Conservation (phyloP, 2,797 vertebrate species). For the Sebastiscus tertius region DNA sequence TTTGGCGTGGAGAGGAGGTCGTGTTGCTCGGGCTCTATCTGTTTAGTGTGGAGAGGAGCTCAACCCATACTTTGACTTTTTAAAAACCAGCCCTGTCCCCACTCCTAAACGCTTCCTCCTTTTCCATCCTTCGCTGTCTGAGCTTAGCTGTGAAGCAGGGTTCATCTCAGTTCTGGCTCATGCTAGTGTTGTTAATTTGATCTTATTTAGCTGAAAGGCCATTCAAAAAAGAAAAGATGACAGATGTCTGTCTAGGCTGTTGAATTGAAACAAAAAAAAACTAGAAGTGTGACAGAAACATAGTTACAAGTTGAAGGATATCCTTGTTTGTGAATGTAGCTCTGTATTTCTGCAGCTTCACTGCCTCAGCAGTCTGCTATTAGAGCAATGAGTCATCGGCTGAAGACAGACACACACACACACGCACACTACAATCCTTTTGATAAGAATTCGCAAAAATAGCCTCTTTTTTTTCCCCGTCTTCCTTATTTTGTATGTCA, state of each 20-base stretch:
- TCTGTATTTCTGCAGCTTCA: constrained; percentile 19
- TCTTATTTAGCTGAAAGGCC: neutral
- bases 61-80: too few species aligned
- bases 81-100: too few species aligned
- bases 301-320: neutral
- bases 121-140: neutral
- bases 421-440: neutral
- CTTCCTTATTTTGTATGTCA: neutral
- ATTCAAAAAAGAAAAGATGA: neutral
- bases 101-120: neutral
- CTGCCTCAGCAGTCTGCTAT: constrained; percentile 48
- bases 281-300: neutral
- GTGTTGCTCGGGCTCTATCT: too few species aligned
- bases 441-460: constrained; percentile 11
- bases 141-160: neutral
- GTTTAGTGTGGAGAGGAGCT: too few species aligned
- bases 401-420: neutral
- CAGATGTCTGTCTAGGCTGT: neutral
- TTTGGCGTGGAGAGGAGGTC: too few species aligned
- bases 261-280: neutral
- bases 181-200: neutral
- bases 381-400: constrained; percentile 48
- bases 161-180: neutral
- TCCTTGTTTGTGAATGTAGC: constrained; percentile 3
- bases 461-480: neutral